Percentiles rank a stretch among this genome's conserved stretches.
These are phyloP conservation scores for Coleophora deauratella DNA, from an alignment of 2,888 invertebrate genomes.

Conservation along the genomic window DNA sequence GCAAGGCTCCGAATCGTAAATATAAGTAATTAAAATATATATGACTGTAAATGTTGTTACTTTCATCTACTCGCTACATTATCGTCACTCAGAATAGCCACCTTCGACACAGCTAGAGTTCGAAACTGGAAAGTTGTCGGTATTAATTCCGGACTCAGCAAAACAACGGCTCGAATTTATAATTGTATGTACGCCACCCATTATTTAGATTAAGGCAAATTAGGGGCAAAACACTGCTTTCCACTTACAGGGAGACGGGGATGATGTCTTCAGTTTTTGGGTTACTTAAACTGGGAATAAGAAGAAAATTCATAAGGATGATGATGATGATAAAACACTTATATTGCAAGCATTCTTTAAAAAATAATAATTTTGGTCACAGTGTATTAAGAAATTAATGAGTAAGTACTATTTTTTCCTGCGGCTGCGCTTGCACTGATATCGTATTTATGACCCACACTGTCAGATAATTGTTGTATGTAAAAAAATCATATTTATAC, in stretches of 20 bases:
- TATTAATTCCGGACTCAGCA: conserved; percentile 38
- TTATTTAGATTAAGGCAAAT: conserved; percentile 72
- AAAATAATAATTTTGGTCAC: too few species aligned
- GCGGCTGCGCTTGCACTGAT: too few species aligned
- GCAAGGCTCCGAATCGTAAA: too few species aligned
- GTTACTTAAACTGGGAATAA: conserved; percentile 16
- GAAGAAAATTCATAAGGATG: background rate
- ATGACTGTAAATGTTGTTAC: too few species aligned
- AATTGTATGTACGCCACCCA: conserved; percentile 48
- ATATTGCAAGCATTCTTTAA: background rate
- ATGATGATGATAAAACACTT: too few species aligned
- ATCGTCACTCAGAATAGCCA: background rate
- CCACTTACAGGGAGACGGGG: conserved; percentile 58
- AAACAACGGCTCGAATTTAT: conserved; percentile 54
- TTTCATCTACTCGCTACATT: too few species aligned
- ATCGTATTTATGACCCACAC: too few species aligned
- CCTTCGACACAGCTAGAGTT: conserved; percentile 12
- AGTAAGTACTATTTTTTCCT: too few species aligned
- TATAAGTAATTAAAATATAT: too few species aligned
- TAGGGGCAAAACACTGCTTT: conserved; percentile 61
- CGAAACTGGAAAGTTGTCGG: conserved; percentile 26
- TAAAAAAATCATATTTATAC: too few species aligned
- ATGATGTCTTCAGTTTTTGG: conserved; percentile 61
- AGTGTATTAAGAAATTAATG: too few species aligned
- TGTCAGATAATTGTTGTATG: too few species aligned